phyloP scores from a whole-genome alignment of 2,113 vertebrate species.

The Hiodon tergisus region DNA sequence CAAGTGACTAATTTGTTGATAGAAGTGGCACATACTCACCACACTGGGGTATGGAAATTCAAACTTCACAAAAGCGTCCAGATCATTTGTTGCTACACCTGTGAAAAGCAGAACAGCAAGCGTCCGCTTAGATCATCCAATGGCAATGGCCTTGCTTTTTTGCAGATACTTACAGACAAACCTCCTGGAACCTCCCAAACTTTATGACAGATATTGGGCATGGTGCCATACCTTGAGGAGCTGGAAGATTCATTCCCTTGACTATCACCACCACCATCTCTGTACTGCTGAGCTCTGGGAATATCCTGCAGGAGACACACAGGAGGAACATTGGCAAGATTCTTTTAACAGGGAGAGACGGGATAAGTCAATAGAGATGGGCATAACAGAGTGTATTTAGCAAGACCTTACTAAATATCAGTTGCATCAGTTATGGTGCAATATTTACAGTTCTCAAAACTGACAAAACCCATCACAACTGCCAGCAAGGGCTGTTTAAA shows the following conservation, averaged over 20 bases:
- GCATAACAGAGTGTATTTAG: too few relatives aligned
- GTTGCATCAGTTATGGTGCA: too few relatives aligned
- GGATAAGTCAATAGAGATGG: not conserved
- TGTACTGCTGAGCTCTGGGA: slow-evolving; percentile 92
- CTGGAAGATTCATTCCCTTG: slow-evolving; percentile 88
- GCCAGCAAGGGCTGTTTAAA: not conserved
- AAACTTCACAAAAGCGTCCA: slow-evolving; percentile 87
- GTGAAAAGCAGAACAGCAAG: slow-evolving; percentile 7
- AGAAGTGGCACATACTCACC: slow-evolving; percentile 58
- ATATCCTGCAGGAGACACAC: slow-evolving; percentile 67
- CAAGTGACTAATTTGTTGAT: too few relatives aligned
- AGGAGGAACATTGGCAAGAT: not conserved
- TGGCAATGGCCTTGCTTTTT: not conserved
- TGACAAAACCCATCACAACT: too few relatives aligned
- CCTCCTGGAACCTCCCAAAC: not conserved
- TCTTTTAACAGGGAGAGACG: not conserved
- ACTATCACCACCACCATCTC: slow-evolving; percentile 89
- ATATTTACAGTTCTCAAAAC: too few relatives aligned
- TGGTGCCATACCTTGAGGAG: slow-evolving; percentile 73
- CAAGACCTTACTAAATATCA: too few relatives aligned
- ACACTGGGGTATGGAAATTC: slow-evolving; percentile 89
- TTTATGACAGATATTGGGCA: not conserved
- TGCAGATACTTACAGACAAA: not conserved
- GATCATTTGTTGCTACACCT: slow-evolving; percentile 82
- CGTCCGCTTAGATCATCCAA: not conserved